Evolutionary conservation across 1,140 invertebrate species (phyloP).

Genomic region (Drosophila persimilis): DNA sequence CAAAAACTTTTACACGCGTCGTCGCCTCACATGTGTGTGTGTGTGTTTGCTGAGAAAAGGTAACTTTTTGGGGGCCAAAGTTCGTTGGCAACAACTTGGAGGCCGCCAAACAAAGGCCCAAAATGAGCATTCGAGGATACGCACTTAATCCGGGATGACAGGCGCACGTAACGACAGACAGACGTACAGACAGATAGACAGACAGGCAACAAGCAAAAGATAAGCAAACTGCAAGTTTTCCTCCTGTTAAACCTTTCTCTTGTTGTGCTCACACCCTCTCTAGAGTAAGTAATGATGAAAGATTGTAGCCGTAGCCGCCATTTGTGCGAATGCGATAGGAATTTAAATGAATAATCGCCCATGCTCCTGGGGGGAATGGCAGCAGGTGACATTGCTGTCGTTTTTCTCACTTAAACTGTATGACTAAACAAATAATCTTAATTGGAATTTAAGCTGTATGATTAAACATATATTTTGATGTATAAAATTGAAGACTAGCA

Average conservation of each 20-base stretch:
- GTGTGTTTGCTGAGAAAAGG: slow-evolving; percentile 39
- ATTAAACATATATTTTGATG: no score
- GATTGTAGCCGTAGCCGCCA: slow-evolving; percentile 40
- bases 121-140: slow-evolving; percentile 56
- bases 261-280: not conserved
- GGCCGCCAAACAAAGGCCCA: slow-evolving; percentile 58
- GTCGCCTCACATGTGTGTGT: slow-evolving; percentile 55
- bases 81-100: slow-evolving; percentile 29
- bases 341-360: slow-evolving; percentile 39
- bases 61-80: slow-evolving; percentile 65
- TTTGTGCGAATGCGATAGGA: slow-evolving; percentile 25
- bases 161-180: slow-evolving; percentile 56
- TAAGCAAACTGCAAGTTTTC: slow-evolving; percentile 69
- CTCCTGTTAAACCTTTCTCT: slow-evolving; percentile 16
- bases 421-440: not conserved
- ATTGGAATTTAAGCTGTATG: no score
- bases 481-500: no score
- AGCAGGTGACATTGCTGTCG: not conserved
- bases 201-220: slow-evolving; percentile 46
- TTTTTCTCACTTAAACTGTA: not conserved
- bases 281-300: slow-evolving; percentile 55
- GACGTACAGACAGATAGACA: no score
- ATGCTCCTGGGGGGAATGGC: no score
- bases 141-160: slow-evolving; percentile 74
- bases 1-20: slow-evolving; percentile 76